Base-by-base conservation (phyloP, 2,797 vertebrate genomes). In the Crenichthys baileyi region DNA sequence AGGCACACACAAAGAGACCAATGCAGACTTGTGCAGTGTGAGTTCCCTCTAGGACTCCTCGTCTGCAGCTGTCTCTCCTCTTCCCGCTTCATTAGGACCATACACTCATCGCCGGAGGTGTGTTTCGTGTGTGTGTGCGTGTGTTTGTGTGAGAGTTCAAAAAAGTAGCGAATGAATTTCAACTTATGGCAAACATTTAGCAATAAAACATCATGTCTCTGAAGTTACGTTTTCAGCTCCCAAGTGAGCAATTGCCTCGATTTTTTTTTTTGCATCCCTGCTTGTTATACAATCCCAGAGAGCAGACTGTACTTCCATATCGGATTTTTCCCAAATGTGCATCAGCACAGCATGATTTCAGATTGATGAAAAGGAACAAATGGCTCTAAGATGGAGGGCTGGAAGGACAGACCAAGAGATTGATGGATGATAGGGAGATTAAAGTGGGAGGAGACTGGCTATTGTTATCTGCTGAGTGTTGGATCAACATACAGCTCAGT, bases 41-140 rank as follows among this genome's bases (percentile, higher is more conserved):
- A 81, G 81, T 80, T 83, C 84, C 90, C 93, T 89, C 68, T 13
- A 83, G 93, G 92, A 89, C 84, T 90, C 73, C 80, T 84, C 84
- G 80, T 87, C 82, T 90, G 89, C 91, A 93, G 91, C 91, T 92
- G 91, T 79, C 82, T 88, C 79, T 87, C 71, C 83, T 89, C 76
- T 90, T 82, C 83, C 88, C 77, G 83, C 90, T 92, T 94, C 93
- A 93, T 94, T 93, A 93, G 82, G 87, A 91, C 87, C 86, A 90
- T 85, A 80, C 90, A 88, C 84, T 90, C 75, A 79, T 82, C 58
- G 91, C 93, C 85, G 0, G 88, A 89, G 90, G 92, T 88, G 86
- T 82, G 85, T 91, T 90, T 58, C 0, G 60, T 36, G 72, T 71
- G 65, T 16, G 50, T 65, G 51, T 48, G 56, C 78, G 75, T 71